Evolutionary conservation across 2,797 vertebrate genomes (phyloP).

Genomic region (Champsocephalus esox): DNA sequence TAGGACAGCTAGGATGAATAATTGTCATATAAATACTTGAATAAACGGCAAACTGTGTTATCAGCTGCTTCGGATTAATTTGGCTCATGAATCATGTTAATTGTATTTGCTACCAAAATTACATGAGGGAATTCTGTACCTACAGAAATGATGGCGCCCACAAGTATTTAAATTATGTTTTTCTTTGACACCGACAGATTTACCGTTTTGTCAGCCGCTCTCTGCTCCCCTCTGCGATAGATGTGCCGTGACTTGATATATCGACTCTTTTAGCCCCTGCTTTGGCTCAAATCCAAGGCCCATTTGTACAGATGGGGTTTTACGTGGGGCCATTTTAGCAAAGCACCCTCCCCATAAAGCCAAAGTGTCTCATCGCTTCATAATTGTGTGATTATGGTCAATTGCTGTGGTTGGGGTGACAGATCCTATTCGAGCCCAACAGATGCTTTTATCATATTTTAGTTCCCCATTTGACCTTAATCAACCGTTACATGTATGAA

Average conservation of each 20-base stretch:
- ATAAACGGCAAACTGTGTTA: conserved; percentile 42
- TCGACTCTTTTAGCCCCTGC: conserved; percentile 64
- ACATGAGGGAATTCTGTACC: conserved; percentile 39
- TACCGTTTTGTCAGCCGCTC: conserved; percentile 39
- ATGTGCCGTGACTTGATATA: conserved; percentile 69
- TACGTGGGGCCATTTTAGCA: conserved; percentile 73
- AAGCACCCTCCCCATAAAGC: conserved; percentile 77
- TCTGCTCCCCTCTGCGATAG: conserved; percentile 39
- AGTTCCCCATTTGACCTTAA: conserved; percentile 71
- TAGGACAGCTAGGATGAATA: conserved; percentile 45
- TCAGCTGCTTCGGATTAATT: conserved; percentile 45
- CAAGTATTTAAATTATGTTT: conserved; percentile 50
- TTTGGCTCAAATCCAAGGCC: conserved; percentile 74
- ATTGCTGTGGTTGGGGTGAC: conserved; percentile 68
- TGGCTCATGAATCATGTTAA: conserved; percentile 59
- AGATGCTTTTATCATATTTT: conserved; percentile 76
- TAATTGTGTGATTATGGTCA: conserved; percentile 77
- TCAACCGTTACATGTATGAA: conserved; percentile 67
- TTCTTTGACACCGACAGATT: conserved; percentile 53
- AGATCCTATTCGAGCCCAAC: conserved; percentile 61
- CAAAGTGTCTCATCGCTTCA: conserved; percentile 75
- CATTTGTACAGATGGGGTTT: conserved; percentile 79
- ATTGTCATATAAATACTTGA: conserved; percentile 44
- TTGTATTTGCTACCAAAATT: conserved; percentile 43
- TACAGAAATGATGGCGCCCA: conserved; percentile 38